A percentile compares a stretch with the other conserved stretches of the same genome.
These are phyloP conservation scores for Oscheius myriophilus DNA, from an alignment of 2,888 invertebrate species.

Conservation along the genomic window DNA sequence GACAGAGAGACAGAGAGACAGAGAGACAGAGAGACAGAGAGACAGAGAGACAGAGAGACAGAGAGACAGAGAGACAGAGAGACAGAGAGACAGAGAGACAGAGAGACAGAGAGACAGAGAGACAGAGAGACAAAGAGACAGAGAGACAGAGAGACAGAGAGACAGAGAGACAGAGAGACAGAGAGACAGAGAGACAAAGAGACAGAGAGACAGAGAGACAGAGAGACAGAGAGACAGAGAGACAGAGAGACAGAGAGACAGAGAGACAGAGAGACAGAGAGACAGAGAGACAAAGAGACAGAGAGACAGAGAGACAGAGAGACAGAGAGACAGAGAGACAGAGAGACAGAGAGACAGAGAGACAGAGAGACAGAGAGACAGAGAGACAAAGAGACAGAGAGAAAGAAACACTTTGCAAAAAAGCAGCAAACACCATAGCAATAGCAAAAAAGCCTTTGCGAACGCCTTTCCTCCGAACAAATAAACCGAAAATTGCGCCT, in stretches of 20 bases:
- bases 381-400: no score
- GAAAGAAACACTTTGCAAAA: neutral
- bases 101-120: slow-evolving; percentile 1
- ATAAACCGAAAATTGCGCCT: no score
- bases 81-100: neutral
- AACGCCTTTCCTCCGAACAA: no score
- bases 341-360: neutral
- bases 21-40: no score
- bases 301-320: no score
- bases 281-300: neutral
- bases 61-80: no score
- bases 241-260: no score
- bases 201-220: neutral
- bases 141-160: slow-evolving; percentile 4
- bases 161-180: neutral
- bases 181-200: neutral
- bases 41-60: no score
- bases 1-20: no score
- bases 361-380: neutral
- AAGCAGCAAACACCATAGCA: neutral
- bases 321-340: neutral
- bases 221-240: neutral
- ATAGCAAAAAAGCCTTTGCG: no score
- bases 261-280: no score
- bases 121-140: no score